Conservation (phyloP, 2,888 invertebrate species). For the Melieria picta region DNA sequence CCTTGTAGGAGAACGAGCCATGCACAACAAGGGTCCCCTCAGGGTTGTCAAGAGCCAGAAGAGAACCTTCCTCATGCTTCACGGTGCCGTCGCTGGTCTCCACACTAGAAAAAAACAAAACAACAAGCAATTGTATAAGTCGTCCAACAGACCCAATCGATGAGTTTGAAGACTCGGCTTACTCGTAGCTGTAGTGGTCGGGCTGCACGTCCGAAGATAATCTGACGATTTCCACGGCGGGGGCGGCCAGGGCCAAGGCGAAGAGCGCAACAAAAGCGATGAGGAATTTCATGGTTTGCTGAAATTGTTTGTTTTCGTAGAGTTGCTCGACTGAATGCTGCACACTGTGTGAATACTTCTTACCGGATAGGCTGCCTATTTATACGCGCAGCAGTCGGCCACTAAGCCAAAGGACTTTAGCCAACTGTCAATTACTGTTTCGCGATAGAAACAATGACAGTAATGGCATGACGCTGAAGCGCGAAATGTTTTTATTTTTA, state of each 20-base stretch:
- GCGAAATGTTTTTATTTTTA: too few relatives aligned
- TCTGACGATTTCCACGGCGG: constrained; percentile 26
- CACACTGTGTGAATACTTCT: too few relatives aligned
- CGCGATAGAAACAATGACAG: too few relatives aligned
- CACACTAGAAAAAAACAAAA: constrained; percentile 13
- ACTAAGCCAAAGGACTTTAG: too few relatives aligned
- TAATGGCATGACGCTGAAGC: too few relatives aligned
- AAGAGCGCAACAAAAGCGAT: constrained; percentile 41
- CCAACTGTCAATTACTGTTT: background rate
- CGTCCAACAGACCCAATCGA: background rate
- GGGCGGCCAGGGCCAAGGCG: constrained; percentile 38
- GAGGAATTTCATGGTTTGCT: constrained; percentile 41
- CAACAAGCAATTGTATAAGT: constrained; percentile 1
- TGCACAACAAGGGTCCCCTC: constrained; percentile 34
- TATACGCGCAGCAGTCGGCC: too few relatives aligned
- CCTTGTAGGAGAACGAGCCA: constrained; percentile 32
- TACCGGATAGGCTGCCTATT: too few relatives aligned
- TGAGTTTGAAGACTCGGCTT: constrained; percentile 8
- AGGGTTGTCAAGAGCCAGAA: constrained; percentile 27
- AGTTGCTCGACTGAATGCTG: constrained; percentile 2
- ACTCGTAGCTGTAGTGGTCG: constrained; percentile 34
- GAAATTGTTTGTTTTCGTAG: constrained; percentile 21
- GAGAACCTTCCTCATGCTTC: constrained; percentile 26
- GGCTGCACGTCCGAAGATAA: constrained; percentile 35
- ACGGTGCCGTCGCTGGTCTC: constrained; percentile 38